Conservation (phyloP, 1,140 invertebrate genomes). For the Agrypnia vestita region DNA sequence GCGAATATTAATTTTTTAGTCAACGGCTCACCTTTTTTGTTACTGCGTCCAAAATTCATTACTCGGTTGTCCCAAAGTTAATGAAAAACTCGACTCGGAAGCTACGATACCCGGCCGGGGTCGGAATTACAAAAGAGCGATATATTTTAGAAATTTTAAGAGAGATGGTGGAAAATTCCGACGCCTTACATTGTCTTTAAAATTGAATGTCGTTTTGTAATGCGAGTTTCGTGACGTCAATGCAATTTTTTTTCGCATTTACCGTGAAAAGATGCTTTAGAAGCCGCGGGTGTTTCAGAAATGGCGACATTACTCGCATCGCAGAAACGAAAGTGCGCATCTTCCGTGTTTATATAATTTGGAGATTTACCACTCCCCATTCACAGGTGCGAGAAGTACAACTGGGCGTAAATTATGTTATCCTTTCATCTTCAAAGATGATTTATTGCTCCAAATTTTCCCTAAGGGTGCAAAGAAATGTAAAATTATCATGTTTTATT, state of each 20-base stretch:
- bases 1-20: not conserved
- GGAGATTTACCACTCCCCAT: not conserved
- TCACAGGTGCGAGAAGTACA: not conserved
- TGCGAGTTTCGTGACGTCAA: constrained; percentile 22
- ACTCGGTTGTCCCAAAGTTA: constrained; percentile 7
- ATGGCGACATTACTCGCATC: not conserved
- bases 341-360: not conserved
- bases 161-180: not conserved
- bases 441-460: too few species aligned
- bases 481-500: too few species aligned
- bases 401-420: too few species aligned
- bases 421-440: too few species aligned
- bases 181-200: not conserved
- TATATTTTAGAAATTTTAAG: not conserved
- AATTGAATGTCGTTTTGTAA: not conserved
- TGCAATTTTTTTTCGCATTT: constrained; percentile 1
- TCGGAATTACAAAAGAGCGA: not conserved
- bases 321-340: constrained; percentile 11
- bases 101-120: not conserved
- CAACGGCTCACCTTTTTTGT: not conserved
- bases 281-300: not conserved
- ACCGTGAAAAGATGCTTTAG: constrained; percentile 2
- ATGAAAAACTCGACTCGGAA: constrained; percentile 20
- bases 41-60: constrained; percentile 16
- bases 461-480: too few species aligned